Percentiles rank a stretch among this genome's conserved stretches.
These are phyloP conservation scores for Sula dactylatra DNA, from an alignment of 2,113 vertebrate genomes.

Conservation along the genomic window DNA sequence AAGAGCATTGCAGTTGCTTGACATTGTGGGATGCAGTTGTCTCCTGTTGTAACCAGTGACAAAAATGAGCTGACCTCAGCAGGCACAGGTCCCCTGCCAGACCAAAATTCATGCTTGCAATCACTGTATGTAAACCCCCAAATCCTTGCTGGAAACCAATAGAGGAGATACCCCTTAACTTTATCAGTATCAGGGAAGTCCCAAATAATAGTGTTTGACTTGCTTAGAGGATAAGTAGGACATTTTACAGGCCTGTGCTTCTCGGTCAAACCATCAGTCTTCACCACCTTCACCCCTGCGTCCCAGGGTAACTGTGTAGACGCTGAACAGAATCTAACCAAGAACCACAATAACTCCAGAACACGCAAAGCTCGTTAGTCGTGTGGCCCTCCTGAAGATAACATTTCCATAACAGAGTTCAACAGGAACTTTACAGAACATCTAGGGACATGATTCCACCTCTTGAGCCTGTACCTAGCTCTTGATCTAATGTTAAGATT, in stretches of 20 bases:
- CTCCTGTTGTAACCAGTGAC: background rate
- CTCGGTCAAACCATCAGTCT: background rate
- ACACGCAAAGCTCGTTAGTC: too few species aligned
- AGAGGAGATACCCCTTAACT: background rate
- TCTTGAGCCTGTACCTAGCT: background rate
- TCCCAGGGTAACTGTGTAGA: background rate
- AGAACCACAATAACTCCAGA: too few species aligned
- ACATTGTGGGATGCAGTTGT: background rate
- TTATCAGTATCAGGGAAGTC: background rate
- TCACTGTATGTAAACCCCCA: background rate
- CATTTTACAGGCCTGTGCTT: too few species aligned
- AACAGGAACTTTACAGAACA: background rate
- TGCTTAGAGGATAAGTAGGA: background rate
- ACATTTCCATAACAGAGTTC: background rate
- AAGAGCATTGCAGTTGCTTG: background rate
- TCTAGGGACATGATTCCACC: background rate
- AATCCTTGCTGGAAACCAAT: background rate
- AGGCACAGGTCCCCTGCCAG: background rate
- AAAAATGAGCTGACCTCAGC: background rate
- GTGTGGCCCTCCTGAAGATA: background rate
- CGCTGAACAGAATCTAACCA: background rate
- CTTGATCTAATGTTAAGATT: background rate
- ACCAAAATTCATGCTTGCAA: background rate
- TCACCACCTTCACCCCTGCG: accelerated
- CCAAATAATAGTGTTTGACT: background rate